Conservation (phyloP, 2,113 vertebrate species). For the Chunga burmeisteri region DNA sequence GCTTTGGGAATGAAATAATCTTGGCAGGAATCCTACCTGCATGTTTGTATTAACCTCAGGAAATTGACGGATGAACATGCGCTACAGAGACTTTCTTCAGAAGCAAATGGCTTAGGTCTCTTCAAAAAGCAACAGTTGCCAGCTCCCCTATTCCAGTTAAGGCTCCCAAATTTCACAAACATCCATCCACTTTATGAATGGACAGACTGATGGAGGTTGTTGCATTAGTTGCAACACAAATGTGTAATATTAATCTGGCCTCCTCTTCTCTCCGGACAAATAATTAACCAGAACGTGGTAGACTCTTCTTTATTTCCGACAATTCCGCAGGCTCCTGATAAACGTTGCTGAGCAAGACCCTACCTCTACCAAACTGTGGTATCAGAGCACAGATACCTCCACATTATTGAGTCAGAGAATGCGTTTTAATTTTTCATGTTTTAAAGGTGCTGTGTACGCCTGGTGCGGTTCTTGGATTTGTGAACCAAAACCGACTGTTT, state of each 20-base stretch:
- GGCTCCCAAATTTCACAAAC: background rate
- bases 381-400: background rate
- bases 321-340: background rate
- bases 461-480: background rate
- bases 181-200: background rate
- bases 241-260: background rate
- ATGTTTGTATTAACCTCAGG: background rate
- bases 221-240: background rate
- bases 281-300: background rate
- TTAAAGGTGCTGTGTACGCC: background rate
- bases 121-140: background rate
- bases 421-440: background rate
- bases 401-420: background rate
- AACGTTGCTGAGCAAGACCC: accelerated
- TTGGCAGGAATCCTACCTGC: background rate
- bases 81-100: background rate
- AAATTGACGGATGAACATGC: background rate
- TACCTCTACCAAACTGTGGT: background rate
- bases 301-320: background rate
- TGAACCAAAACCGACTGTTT: background rate
- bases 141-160: background rate
- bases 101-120: background rate
- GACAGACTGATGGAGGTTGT: background rate
- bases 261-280: background rate
- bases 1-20: background rate